Evolutionary conservation across 2,888 invertebrate species (phyloP).

Genomic region (Ligdia adustata): DNA sequence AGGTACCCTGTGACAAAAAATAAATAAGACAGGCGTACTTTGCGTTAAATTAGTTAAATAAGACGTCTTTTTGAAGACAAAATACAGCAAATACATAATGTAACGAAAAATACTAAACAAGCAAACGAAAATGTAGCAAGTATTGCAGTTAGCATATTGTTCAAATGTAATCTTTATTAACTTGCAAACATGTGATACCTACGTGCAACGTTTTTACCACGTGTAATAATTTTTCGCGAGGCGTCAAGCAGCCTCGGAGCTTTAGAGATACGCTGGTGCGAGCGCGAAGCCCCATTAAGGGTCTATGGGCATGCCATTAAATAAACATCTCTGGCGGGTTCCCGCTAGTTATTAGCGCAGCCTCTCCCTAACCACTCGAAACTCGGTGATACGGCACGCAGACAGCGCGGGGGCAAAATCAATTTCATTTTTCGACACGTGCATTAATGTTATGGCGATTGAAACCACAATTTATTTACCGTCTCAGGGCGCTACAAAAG

Average conservation of each 20-base stretch:
- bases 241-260: slow-evolving; percentile 35
- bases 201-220: slow-evolving; percentile 38
- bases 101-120: too few relatives aligned
- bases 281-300: slow-evolving; percentile 70
- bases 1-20: too few relatives aligned
- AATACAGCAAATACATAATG: too few relatives aligned
- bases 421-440: slow-evolving; percentile 83
- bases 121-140: too few relatives aligned
- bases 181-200: too few relatives aligned
- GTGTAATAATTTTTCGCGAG: slow-evolving; percentile 50
- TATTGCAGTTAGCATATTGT: too few relatives aligned
- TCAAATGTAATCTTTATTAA: too few relatives aligned
- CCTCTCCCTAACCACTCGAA: slow-evolving; percentile 75
- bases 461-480: slow-evolving; percentile 54
- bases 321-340: slow-evolving; percentile 79
- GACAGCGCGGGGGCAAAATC: slow-evolving; percentile 74
- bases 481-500: slow-evolving; percentile 23
- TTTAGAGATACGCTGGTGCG: slow-evolving; percentile 38
- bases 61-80: too few relatives aligned
- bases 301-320: slow-evolving; percentile 80
- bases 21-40: too few relatives aligned
- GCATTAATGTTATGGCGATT: slow-evolving; percentile 72
- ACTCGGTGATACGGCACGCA: slow-evolving; percentile 80
- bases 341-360: slow-evolving; percentile 79
- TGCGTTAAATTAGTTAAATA: too few relatives aligned